phyloP scores from a whole-genome alignment of 2,888 invertebrate species.

The Camptogramma bilineatum region DNA sequence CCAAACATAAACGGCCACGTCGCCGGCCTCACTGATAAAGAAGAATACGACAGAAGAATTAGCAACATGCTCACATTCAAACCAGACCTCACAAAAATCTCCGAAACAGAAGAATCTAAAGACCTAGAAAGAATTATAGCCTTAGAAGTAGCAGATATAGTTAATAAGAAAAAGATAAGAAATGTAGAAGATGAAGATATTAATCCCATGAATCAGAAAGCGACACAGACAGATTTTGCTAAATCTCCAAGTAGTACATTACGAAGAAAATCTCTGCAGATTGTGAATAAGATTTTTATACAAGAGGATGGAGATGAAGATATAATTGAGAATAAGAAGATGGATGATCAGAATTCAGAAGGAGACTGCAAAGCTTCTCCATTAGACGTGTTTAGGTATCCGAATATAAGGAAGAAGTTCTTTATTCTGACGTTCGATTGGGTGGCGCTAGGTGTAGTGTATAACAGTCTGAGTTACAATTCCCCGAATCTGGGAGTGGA shows the following conservation, averaged over 20 bases:
- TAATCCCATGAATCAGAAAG: conserved; percentile 51
- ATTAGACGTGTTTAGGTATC: conserved; percentile 87
- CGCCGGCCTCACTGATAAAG: conserved; percentile 52
- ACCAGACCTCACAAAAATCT: conserved; percentile 62
- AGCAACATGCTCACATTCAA: conserved; percentile 74
- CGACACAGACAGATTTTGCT: conserved; percentile 64
- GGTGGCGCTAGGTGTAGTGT: conserved; percentile 88
- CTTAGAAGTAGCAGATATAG: conserved; percentile 68
- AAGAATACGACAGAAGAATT: conserved; percentile 67
- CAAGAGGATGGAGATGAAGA: conserved; percentile 65
- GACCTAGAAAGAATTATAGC: conserved; percentile 64
- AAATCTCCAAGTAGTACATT: conserved; percentile 63
- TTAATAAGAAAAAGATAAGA: conserved; percentile 61
- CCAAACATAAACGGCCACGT: conserved; percentile 64
- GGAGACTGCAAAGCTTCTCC: conserved; percentile 85
- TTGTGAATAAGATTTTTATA: conserved; percentile 68
- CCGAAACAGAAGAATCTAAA: conserved; percentile 57
- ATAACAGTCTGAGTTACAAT: conserved; percentile 88
- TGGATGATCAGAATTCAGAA: conserved; percentile 78
- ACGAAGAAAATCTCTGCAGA: conserved; percentile 70
- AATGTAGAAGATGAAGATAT: conserved; percentile 54
- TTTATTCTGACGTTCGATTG: conserved; percentile 87
- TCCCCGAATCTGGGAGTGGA: conserved; percentile 88
- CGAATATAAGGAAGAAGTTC: conserved; percentile 88
- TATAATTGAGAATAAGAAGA: conserved; percentile 65